Conservation (phyloP, 2,113 vertebrate genomes). For the Onychostoma macrolepis region DNA sequence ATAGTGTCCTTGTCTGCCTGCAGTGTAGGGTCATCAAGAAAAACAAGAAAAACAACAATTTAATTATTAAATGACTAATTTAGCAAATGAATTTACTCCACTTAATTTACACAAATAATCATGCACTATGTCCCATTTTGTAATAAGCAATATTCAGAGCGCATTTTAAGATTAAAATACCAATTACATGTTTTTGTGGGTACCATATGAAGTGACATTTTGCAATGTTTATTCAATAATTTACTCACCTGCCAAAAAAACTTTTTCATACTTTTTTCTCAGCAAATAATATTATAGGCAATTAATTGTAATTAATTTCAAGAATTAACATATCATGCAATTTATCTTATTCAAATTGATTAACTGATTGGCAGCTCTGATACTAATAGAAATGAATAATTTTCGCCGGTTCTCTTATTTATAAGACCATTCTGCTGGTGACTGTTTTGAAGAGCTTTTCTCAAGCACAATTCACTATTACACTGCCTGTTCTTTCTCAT, state of each 20-base stretch:
- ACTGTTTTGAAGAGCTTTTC: conserved; percentile 43
- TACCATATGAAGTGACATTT: background rate
- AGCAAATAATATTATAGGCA: background rate
- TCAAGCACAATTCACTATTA: background rate
- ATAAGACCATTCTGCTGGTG: conserved; percentile 40
- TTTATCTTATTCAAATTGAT: background rate
- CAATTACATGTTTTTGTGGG: background rate
- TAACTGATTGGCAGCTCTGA: background rate
- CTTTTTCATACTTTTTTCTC: background rate
- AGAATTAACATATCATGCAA: background rate
- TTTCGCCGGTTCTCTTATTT: conserved; percentile 15
- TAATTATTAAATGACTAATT: background rate
- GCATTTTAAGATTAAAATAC: background rate
- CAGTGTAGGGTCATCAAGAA: background rate
- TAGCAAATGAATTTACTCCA: background rate
- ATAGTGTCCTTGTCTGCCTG: background rate
- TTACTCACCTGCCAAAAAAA: background rate
- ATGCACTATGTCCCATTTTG: background rate
- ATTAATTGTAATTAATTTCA: too few relatives aligned
- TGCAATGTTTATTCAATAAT: background rate
- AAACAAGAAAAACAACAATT: background rate
- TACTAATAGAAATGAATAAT: background rate
- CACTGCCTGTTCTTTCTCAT: background rate
- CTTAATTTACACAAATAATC: background rate
- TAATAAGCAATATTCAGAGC: background rate